These are phyloP conservation scores for Calcarius lapponicus DNA, from an alignment of 2,797 vertebrate species.

Conservation along the genomic window DNA sequence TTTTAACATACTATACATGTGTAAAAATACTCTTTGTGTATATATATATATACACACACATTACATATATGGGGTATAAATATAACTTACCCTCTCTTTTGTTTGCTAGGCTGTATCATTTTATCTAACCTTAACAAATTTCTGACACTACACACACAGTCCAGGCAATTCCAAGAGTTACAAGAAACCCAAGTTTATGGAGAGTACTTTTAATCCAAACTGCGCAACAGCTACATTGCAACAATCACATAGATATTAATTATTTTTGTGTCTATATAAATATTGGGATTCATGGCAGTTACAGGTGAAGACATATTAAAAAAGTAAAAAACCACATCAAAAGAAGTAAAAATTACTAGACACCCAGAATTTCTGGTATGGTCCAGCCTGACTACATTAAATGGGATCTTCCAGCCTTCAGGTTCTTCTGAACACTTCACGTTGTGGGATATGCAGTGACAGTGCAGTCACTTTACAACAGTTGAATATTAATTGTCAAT, in stretches of 20 bases:
- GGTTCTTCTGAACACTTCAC: neutral
- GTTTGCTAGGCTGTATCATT: neutral
- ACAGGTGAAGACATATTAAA: neutral
- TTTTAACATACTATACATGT: neutral
- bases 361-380: neutral
- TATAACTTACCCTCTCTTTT: neutral
- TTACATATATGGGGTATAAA: neutral
- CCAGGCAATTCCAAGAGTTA: neutral
- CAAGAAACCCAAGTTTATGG: neutral
- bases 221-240: neutral
- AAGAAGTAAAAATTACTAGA: neutral
- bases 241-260: neutral
- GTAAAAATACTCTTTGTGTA: neutral
- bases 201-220: neutral
- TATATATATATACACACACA: too few relatives aligned
- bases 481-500: neutral
- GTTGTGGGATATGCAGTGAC: neutral
- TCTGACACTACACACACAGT: neutral
- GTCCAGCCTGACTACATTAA: neutral
- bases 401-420: neutral
- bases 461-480: neutral
- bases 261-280: neutral
- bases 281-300: neutral
- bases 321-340: neutral
- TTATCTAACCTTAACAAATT: neutral